Evolutionary conservation across 2,113 vertebrate species (phyloP).

Genomic region (Marcusenius ussheri): DNA sequence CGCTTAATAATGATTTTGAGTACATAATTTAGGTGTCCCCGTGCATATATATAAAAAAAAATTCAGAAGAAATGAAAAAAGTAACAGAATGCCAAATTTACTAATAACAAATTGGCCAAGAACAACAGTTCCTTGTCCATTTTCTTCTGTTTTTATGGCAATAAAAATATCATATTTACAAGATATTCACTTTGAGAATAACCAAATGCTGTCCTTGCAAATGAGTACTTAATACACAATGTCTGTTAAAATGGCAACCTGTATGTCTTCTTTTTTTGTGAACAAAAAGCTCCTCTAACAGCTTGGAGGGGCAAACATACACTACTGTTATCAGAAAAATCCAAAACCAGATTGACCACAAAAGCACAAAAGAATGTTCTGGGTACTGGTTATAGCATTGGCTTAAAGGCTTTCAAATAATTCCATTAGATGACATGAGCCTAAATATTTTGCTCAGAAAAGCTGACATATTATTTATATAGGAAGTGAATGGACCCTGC

Average conservation of each 20-base stretch:
- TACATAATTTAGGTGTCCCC: neutral
- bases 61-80: neutral
- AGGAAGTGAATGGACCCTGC: constrained; percentile 28
- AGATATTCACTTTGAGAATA: neutral
- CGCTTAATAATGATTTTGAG: neutral
- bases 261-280: neutral
- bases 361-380: neutral
- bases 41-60: neutral
- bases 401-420: constrained; percentile 22
- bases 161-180: neutral
- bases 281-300: neutral
- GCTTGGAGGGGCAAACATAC: neutral
- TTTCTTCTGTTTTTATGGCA: neutral
- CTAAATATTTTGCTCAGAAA: constrained; percentile 36
- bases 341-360: neutral
- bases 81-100: neutral
- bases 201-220: neutral
- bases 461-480: constrained; percentile 15
- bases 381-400: neutral
- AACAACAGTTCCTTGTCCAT: neutral
- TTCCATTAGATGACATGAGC: constrained; percentile 22
- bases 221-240: neutral
- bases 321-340: neutral
- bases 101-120: neutral
- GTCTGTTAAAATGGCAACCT: neutral